Evolutionary conservation across 2,113 vertebrate species (phyloP).

Genomic region (Cyphomyrus discorhynchus): DNA sequence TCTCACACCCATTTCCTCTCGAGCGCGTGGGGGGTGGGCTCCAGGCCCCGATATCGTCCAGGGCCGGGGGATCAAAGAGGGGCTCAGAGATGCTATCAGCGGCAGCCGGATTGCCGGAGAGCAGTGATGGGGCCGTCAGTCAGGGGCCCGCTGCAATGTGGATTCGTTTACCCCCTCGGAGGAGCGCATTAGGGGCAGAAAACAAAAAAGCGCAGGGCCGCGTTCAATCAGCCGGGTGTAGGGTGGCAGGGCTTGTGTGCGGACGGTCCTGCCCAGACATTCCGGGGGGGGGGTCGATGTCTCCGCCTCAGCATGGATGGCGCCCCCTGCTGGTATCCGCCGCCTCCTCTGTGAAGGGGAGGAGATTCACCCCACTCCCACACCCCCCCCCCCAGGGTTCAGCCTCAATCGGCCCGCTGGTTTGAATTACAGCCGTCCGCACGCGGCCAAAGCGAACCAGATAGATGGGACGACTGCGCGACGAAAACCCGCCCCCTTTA

Average conservation of each 20-base stretch:
- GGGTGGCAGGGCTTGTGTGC: not conserved
- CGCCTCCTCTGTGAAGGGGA: not conserved
- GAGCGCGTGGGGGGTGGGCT: not conserved
- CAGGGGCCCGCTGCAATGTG: slow-evolving; percentile 57
- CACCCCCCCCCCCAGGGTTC: not conserved
- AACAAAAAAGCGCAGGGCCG: slow-evolving; percentile 33
- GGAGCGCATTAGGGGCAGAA: slow-evolving; percentile 34
- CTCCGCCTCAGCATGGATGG: not conserved
- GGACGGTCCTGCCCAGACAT: not conserved
- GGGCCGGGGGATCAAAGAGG: slow-evolving; percentile 45
- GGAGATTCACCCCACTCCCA: not conserved
- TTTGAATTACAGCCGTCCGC: not conserved
- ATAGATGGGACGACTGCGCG: not conserved
- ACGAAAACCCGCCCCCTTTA: not conserved
- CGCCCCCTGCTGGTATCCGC: not conserved
- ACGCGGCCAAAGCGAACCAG: not conserved
- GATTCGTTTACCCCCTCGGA: slow-evolving; percentile 49
- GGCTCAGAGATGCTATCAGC: slow-evolving; percentile 54
- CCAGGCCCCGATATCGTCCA: not conserved
- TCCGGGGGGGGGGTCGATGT: no score
- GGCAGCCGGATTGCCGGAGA: slow-evolving; percentile 40
- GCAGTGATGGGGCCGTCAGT: slow-evolving; percentile 62
- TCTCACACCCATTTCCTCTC: not conserved
- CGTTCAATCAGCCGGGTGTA: slow-evolving; percentile 37
- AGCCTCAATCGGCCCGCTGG: not conserved